Conservation (phyloP, 2,888 invertebrate genomes). For the Drosophila diplacantha region DNA sequence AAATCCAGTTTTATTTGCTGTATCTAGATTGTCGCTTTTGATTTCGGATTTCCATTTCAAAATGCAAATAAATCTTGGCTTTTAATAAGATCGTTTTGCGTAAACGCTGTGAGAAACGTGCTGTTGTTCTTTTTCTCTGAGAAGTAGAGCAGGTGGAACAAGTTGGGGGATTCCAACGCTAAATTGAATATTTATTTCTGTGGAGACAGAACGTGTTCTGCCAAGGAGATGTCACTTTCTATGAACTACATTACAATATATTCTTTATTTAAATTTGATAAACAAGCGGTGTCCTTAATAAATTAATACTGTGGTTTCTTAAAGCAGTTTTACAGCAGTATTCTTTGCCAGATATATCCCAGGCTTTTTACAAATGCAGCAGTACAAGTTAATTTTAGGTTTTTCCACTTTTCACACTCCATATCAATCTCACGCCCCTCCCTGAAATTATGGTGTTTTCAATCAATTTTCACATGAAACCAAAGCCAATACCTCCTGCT, state of each 20-base stretch:
- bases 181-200: background rate
- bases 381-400: background rate
- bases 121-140: constrained; percentile 7
- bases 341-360: no score
- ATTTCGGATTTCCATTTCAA: constrained; percentile 57
- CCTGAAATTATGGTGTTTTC: constrained; percentile 7
- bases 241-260: no score
- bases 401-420: background rate
- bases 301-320: no score
- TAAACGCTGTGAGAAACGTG: constrained; percentile 51
- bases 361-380: background rate
- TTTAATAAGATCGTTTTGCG: constrained; percentile 55
- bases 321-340: background rate
- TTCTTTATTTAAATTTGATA: background rate
- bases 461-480: constrained; percentile 25
- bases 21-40: constrained; percentile 64
- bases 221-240: background rate
- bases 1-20: constrained; percentile 34
- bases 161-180: constrained; percentile 7
- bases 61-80: constrained; percentile 56
- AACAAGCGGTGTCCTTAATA: no score
- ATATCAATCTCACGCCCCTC: background rate
- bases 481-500: constrained; percentile 3
- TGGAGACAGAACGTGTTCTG: background rate
- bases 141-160: constrained; percentile 36